These are phyloP conservation scores for Astyanax mexicanus DNA, from an alignment of 2,797 vertebrate species.

Conservation along the genomic window DNA sequence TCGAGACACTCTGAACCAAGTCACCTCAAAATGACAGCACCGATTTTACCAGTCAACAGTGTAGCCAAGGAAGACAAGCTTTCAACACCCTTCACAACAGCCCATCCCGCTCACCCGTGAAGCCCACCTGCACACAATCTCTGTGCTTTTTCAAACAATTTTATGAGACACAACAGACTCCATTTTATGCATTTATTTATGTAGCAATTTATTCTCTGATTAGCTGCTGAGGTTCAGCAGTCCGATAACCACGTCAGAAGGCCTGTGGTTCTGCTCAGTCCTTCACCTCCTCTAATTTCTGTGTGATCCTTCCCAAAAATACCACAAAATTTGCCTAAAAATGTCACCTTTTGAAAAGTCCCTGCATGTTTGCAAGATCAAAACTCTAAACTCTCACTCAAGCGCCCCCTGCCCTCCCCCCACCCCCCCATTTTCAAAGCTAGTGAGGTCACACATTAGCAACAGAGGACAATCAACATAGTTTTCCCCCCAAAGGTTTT, in stretches of 20 bases:
- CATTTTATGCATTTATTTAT: constrained; percentile 87
- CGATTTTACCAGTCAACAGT: background rate
- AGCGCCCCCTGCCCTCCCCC: background rate
- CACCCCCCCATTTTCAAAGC: constrained; percentile 71
- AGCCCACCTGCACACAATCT: constrained; percentile 13
- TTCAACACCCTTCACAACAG: background rate
- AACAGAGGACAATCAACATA: constrained; percentile 81
- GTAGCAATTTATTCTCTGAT: constrained; percentile 84
- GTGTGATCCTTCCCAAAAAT: constrained; percentile 83
- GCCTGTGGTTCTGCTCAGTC: constrained; percentile 73
- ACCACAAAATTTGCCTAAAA: constrained; percentile 79
- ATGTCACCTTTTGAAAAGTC: constrained; percentile 76
- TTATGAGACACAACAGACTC: constrained; percentile 79
- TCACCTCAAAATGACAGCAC: background rate
- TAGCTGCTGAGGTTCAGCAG: constrained; percentile 82
- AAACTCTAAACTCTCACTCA: constrained; percentile 75
- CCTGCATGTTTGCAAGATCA: constrained; percentile 72
- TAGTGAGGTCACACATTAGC: constrained; percentile 85
- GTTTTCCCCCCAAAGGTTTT: constrained; percentile 80
- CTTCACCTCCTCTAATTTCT: constrained; percentile 79
- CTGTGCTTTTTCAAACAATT: constrained; percentile 64
- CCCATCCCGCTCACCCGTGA: background rate
- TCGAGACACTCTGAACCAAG: background rate
- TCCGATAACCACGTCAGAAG: constrained; percentile 82
- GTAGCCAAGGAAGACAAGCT: background rate